A percentile compares a stretch with the other conserved stretches of the same genome.
Conservation (phyloP, 2,888 invertebrate species). For the Nomada ferruginata region DNA sequence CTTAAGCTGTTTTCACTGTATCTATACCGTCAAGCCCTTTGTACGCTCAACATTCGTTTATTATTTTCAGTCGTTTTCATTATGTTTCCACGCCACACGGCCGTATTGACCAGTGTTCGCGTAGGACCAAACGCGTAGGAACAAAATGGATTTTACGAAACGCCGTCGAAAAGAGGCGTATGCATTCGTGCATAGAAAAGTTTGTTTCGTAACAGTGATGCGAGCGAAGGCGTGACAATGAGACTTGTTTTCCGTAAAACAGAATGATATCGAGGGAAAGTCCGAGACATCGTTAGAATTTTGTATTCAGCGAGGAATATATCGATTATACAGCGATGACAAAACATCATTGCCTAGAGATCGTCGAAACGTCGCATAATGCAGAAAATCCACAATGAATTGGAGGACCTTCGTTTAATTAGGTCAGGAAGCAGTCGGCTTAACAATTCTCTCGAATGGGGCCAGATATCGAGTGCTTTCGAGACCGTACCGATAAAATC, state of each 20-base stretch:
- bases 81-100: not conserved
- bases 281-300: too few species aligned
- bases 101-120: too few species aligned
- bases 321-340: not conserved
- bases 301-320: not conserved
- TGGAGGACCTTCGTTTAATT: constrained; percentile 65
- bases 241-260: constrained; percentile 14
- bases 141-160: constrained; percentile 2
- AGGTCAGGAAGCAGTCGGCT: constrained; percentile 67
- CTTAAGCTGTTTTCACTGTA: too few species aligned
- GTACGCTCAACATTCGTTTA: not conserved
- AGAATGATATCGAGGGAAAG: not conserved
- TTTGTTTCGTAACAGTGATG: constrained; percentile 14
- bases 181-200: constrained; percentile 17
- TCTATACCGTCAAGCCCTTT: too few species aligned
- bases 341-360: not conserved
- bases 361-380: constrained; percentile 18
- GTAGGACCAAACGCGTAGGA: too few species aligned
- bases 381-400: constrained; percentile 38
- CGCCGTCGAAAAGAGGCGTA: not conserved
- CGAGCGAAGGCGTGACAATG: constrained; percentile 9
- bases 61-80: not conserved
- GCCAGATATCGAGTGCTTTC: constrained; percentile 64
- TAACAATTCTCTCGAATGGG: constrained; percentile 63
- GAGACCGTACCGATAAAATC: constrained; percentile 56